phyloP scores from a whole-genome alignment of 2,113 vertebrate species.

The Dasyprocta punctata region DNA sequence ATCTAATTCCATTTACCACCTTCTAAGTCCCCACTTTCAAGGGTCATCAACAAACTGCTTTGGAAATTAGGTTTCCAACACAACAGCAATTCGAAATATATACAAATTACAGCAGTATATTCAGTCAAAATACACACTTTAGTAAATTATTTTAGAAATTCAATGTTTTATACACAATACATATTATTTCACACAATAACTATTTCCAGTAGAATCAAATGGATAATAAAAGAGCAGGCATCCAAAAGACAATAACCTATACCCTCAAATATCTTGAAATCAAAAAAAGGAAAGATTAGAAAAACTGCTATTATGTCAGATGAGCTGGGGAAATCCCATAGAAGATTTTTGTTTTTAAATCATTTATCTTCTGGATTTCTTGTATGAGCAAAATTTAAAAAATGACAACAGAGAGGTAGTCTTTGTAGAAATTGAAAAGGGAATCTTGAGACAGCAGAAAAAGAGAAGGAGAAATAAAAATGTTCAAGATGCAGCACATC shows the following conservation, averaged over 20 bases:
- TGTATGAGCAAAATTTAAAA: not conserved
- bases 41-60: not conserved
- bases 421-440: not conserved
- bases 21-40: not conserved
- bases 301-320: not conserved
- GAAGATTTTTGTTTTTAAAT: not conserved
- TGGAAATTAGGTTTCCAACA: not conserved
- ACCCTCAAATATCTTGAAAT: not conserved
- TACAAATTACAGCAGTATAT: not conserved
- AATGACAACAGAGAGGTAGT: not conserved
- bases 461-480: not conserved
- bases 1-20: not conserved
- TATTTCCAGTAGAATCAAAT: not conserved
- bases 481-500: too few relatives aligned
- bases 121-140: not conserved
- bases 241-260: not conserved
- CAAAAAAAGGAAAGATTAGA: not conserved
- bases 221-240: not conserved
- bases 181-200: not conserved
- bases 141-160: not conserved
- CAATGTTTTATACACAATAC: not conserved
- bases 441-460: not conserved
- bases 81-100: not conserved
- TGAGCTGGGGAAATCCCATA: not conserved
- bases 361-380: not conserved